Evolutionary conservation across 1,140 invertebrate genomes (phyloP).

Genomic region (Scaptomyza pallida): DNA sequence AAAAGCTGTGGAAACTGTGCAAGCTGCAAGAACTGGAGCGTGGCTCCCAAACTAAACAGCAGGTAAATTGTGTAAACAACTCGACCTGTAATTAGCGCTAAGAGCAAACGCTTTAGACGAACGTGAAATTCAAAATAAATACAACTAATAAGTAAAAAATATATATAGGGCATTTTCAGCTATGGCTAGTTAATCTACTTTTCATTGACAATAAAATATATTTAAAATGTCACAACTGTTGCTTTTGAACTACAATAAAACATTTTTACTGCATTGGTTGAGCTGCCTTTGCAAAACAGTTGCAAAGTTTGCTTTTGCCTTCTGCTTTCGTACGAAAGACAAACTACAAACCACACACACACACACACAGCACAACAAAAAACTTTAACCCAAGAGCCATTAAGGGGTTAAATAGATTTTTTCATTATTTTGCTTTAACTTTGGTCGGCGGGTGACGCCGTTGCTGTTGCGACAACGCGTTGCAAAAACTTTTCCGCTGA

Average conservation of each 20-base stretch:
- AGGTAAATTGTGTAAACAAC: conserved; percentile 72
- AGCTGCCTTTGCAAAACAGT: conserved; percentile 26
- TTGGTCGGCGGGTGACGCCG: conserved; percentile 7
- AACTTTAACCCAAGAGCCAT: conserved; percentile 62
- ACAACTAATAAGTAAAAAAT: conserved; percentile 9
- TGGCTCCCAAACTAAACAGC: conserved; percentile 68
- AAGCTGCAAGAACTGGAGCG: conserved; percentile 56
- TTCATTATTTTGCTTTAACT: conserved; percentile 51
- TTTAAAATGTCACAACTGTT: conserved; percentile 36
- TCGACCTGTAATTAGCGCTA: conserved; percentile 57
- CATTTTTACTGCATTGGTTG: neutral
- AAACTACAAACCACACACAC: conserved; percentile 34
- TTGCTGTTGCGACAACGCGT: conserved; percentile 21
- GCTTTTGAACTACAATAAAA: conserved; percentile 6
- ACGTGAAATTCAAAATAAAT: conserved; percentile 18
- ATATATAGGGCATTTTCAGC: neutral
- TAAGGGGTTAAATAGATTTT: conserved; percentile 77
- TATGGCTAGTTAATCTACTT: neutral
- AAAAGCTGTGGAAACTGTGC: too few relatives aligned
- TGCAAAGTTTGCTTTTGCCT: conserved; percentile 31
- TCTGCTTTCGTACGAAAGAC: conserved; percentile 12
- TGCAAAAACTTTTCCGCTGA: conserved; percentile 70
- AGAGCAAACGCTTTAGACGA: conserved; percentile 35
- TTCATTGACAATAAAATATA: neutral
- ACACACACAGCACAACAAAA: neutral